phyloP scores from a whole-genome alignment of 2,113 vertebrate genomes.

The Xerus inauris region DNA sequence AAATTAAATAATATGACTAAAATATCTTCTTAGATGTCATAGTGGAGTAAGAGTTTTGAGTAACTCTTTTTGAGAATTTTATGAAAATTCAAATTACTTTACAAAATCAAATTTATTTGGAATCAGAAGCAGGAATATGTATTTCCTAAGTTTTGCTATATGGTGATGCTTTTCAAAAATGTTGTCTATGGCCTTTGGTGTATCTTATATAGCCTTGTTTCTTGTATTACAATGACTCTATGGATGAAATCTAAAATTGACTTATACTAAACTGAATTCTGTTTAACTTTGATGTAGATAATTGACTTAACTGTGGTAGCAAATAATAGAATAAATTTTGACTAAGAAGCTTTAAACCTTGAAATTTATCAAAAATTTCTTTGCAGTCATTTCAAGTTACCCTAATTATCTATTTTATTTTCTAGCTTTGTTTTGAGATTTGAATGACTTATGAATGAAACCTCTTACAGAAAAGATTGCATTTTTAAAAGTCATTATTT shows the following conservation, averaged over 20 bases:
- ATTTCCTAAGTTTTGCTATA: neutral
- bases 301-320: neutral
- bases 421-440: too few relatives aligned
- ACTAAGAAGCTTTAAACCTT: too few relatives aligned
- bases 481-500: slow-evolving; percentile 45
- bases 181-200: neutral
- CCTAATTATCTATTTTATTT: too few relatives aligned
- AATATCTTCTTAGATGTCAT: neutral
- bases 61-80: too few relatives aligned
- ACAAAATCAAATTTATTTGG: slow-evolving; percentile 31
- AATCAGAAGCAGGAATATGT: slow-evolving; percentile 6
- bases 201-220: neutral
- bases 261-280: slow-evolving; percentile 30
- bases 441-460: too few relatives aligned
- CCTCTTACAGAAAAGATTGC: neutral
- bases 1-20: neutral
- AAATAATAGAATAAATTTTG: slow-evolving; percentile 22
- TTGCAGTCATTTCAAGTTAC: too few relatives aligned
- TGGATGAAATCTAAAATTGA: neutral
- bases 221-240: neutral
- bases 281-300: neutral
- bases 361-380: too few relatives aligned
- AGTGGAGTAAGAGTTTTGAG: slow-evolving; percentile 28
- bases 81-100: neutral
- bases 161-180: slow-evolving; percentile 6